Conservation (phyloP, 2,888 invertebrate species). For the Tiliacea citrago region DNA sequence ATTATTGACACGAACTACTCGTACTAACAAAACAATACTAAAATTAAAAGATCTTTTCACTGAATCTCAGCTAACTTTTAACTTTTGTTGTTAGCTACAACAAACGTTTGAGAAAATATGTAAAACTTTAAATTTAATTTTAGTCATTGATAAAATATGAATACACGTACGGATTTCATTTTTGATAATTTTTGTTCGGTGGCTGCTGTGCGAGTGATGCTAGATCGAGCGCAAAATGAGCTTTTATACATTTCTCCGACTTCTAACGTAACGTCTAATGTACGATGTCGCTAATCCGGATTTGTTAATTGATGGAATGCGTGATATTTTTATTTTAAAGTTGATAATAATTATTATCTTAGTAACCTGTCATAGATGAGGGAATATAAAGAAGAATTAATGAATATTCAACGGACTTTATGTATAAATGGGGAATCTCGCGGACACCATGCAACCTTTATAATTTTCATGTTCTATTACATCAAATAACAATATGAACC, state of each 20-base stretch:
- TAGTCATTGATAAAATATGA: not conserved
- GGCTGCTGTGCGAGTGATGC: slow-evolving; percentile 53
- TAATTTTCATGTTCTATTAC: not conserved
- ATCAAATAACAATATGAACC: not conserved
- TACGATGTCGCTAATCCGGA: slow-evolving; percentile 42
- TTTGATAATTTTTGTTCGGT: slow-evolving; percentile 43
- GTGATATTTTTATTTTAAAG: slow-evolving; percentile 22
- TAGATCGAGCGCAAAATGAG: slow-evolving; percentile 15
- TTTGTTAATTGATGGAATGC: slow-evolving; percentile 28
- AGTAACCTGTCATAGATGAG: not conserved
- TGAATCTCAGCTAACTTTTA: not conserved
- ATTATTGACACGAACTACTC: not conserved
- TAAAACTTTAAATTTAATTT: not conserved
- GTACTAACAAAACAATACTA: not conserved
- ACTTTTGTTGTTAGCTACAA: not conserved
- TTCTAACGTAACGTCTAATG: slow-evolving; percentile 24
- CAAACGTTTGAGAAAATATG: not conserved
- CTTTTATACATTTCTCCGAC: slow-evolving; percentile 55
- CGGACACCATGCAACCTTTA: not conserved
- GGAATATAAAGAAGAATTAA: not conserved
- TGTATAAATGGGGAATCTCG: not conserved
- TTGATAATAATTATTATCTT: not conserved
- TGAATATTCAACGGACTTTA: not conserved
- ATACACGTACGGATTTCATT: slow-evolving; percentile 63
- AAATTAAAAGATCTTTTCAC: not conserved